Evolutionary conservation across 2,113 vertebrate species (phyloP).

Genomic region (Cricetomys ansorgei): DNA sequence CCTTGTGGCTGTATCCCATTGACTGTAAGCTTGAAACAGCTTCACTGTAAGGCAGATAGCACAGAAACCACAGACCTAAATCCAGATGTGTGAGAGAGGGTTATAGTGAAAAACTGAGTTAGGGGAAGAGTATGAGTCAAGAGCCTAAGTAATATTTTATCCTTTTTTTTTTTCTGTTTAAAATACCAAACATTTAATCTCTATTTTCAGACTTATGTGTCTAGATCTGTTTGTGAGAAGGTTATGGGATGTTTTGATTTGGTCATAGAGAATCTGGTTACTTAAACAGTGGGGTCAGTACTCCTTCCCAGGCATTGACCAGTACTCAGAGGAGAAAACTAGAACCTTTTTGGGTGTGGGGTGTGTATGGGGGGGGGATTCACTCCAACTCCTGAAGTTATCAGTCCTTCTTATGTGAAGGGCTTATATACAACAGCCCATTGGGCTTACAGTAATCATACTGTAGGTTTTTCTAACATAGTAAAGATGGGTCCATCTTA

Average conservation of each 20-base stretch:
- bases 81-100: background rate
- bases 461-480: background rate
- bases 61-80: background rate
- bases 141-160: background rate
- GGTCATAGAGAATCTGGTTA: slow-evolving; percentile 32
- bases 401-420: background rate
- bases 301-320: slow-evolving; percentile 4
- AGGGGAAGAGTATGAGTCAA: background rate
- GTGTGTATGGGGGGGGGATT: too few relatives aligned
- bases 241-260: slow-evolving; percentile 37
- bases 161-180: background rate
- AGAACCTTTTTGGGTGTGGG: too few relatives aligned
- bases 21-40: background rate
- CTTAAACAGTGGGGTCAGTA: slow-evolving; percentile 21
- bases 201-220: background rate
- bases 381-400: background rate
- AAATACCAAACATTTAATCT: background rate
- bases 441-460: background rate
- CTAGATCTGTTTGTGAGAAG: background rate
- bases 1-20: background rate
- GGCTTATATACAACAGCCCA: background rate
- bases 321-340: background rate
- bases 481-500: background rate
- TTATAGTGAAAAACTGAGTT: background rate
- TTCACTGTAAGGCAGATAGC: background rate